phyloP scores from a whole-genome alignment of 2,888 invertebrate species.

The Nyleta sp. region DNA sequence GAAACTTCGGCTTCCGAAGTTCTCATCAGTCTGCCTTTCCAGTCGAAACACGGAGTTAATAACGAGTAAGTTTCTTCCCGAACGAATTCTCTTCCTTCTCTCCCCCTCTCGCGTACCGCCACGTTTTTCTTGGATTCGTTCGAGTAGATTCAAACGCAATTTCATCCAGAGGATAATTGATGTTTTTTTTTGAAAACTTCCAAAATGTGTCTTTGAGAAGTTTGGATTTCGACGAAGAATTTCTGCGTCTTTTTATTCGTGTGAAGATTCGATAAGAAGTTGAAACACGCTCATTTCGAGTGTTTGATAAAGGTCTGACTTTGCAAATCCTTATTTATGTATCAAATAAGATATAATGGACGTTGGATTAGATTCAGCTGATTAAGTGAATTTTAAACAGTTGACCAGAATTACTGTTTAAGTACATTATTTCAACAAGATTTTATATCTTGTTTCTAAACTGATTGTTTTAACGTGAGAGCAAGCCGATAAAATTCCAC shows the following conservation, averaged over 20 bases:
- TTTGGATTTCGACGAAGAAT: no score
- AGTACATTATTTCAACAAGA: no score
- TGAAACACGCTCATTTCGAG: no score
- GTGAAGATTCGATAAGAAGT: no score
- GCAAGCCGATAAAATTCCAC: slow-evolving; percentile 22
- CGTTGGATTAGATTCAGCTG: no score
- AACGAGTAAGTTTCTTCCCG: slow-evolving; percentile 83
- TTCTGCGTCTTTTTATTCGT: no score
- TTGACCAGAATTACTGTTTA: no score
- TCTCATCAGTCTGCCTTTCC: slow-evolving; percentile 84
- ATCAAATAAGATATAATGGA: no score
- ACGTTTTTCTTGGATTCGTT: slow-evolving; percentile 29
- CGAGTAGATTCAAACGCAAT: slow-evolving; percentile 7
- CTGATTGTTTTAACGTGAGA: slow-evolving; percentile 3
- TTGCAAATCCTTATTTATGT: no score
- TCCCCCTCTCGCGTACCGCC: not conserved
- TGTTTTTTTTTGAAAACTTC: slow-evolving; percentile 18
- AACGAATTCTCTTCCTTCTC: slow-evolving; percentile 27
- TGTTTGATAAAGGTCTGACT: no score
- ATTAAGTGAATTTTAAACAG: no score
- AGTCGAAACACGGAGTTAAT: slow-evolving; percentile 83
- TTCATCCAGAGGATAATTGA: slow-evolving; percentile 26
- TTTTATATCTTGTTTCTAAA: not conserved
- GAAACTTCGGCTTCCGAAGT: slow-evolving; percentile 82
- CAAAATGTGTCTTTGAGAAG: not conserved